Base-by-base conservation (phyloP, 2,113 vertebrate genomes). In the Corythaixoides concolor region DNA sequence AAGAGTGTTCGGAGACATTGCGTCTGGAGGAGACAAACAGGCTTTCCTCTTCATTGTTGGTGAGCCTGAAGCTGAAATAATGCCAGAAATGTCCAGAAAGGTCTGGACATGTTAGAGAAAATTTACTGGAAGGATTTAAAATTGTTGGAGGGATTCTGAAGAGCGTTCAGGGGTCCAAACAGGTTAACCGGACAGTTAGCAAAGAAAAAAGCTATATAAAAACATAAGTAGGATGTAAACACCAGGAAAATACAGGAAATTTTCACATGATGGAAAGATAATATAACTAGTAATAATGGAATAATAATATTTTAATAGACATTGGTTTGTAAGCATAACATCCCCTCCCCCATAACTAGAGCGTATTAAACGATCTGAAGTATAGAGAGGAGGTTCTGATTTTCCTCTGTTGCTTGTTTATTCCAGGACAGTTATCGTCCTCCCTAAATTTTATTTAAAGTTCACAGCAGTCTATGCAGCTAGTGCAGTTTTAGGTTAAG, bases 401-500 rank as follows among this genome's bases (percentile, higher is more conserved):
- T 88, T 96, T 94, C 63, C 43, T 83, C 72, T 75, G 39, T 70
- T 86, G 58, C 85, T 91, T 95, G 85, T 97, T 93, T 95, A 60
- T 96, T 88, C 86, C 88, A 95, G 90, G 95, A 98, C 85, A 68
- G 96, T 95, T 96, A 69, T 90, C 91, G 96, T 94, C 95, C 88
- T 95, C 95, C 94, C 94, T 97, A 96, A 97, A 97, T 98, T 97
- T 96, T 95, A 91, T 96, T 97, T 98, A 84, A 97, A 98, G 97
- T 98, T 98, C 98, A 98, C 96, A 98, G 97, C 97, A 95, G 62
- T 98, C 97, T 97, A 30, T 91, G 97, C 93, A 97, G 98, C 97
- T 97, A 89, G 97, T 97, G 97, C 97, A 98, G 97, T 98, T 98
- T 98, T 98, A 98, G 98, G 98, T 98, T 98, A 98, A 98, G 97